phyloP scores from a whole-genome alignment of 2,113 vertebrate genomes.

The Dolichallabes microphthalmus region DNA sequence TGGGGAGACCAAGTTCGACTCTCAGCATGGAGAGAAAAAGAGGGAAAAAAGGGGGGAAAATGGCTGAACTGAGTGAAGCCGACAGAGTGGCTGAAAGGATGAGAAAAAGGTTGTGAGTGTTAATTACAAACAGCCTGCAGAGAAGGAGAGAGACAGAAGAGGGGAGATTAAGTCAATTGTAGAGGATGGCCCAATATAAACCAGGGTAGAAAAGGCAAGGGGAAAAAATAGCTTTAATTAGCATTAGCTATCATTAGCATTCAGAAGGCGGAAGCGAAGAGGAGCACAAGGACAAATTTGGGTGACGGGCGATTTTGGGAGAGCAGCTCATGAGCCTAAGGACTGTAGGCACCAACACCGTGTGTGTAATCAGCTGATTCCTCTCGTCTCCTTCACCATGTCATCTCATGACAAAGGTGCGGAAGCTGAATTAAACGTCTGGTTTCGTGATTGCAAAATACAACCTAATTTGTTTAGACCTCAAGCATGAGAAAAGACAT shows the following conservation, averaged over 20 bases:
- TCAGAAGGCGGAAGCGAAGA: conserved; percentile 55
- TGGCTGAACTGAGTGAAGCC: conserved; percentile 54
- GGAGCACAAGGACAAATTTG: conserved; percentile 59
- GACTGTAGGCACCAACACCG: conserved; percentile 43
- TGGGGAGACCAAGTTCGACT: conserved; percentile 55
- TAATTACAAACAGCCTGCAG: conserved; percentile 76
- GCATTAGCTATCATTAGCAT: conserved; percentile 69
- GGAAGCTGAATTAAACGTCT: conserved; percentile 35
- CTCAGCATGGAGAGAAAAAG: conserved; percentile 29
- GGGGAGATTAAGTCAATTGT: conserved; percentile 69
- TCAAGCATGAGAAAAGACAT: conserved; percentile 10
- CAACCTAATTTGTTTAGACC: not conserved
- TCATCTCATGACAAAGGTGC: conserved; percentile 4
- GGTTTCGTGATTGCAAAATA: conserved; percentile 14
- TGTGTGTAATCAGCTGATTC: conserved; percentile 20
- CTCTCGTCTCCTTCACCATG: conserved; percentile 6
- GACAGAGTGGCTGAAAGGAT: conserved; percentile 65
- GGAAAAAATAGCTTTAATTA: conserved; percentile 65
- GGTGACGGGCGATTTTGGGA: conserved; percentile 42
- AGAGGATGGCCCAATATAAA: conserved; percentile 63
- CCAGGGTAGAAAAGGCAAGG: conserved; percentile 46
- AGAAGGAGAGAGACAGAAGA: conserved; percentile 61
- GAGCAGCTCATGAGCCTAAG: conserved; percentile 31
- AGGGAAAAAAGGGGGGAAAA: not conserved
- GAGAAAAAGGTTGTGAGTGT: conserved; percentile 67